Base-by-base conservation (phyloP, 2,888 invertebrate species). In the Melipona beecheii region DNA sequence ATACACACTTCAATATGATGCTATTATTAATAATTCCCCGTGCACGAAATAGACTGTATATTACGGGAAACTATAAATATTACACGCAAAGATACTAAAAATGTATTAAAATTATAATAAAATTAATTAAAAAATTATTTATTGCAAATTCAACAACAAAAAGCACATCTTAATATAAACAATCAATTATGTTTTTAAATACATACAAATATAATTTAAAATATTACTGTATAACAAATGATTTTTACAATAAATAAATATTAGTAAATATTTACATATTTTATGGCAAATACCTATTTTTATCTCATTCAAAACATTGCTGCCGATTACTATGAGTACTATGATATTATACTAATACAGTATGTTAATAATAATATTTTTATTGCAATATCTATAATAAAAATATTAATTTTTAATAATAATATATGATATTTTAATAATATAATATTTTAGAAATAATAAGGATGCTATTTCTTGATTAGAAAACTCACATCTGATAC, bases 41-140 rank as follows among this genome's bases (percentile, higher is more conserved):
- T 74, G 50, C 73, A 74, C 64, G 24, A 36, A 6, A 36, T 31
- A 5, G 19, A 27, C 17, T 9, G 3, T 58, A 71, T 73, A n/a
- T 64, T 74, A 74, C 64, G 64, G 64, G 64, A 64, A 52, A 31
- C 2, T 36, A 17, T 36, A 60, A 49, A 50, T 13, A 64, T 31
- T 15, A 0, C 4, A 49, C 15, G 11, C 21, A 66, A 43, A 50
- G 13, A 60, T 52, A 54, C 21, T n/a, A 17, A n/a, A 54, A 50
- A 5, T 0, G 19, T 52, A 15, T 69, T 2, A 69, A 15, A 60
- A 49, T 19, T 52, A 15, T 21, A 6, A 36, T 17, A 13, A 43
- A n/a, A n/a, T n/a, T 36, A 24, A 17, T 13, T 56, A 0, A n/a
- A 36, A 36, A 24, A 49, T 49, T 24, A 24, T 43, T 24, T 24